Conservation (phyloP, 2,797 vertebrate genomes). For the Peromyscus eremicus region DNA sequence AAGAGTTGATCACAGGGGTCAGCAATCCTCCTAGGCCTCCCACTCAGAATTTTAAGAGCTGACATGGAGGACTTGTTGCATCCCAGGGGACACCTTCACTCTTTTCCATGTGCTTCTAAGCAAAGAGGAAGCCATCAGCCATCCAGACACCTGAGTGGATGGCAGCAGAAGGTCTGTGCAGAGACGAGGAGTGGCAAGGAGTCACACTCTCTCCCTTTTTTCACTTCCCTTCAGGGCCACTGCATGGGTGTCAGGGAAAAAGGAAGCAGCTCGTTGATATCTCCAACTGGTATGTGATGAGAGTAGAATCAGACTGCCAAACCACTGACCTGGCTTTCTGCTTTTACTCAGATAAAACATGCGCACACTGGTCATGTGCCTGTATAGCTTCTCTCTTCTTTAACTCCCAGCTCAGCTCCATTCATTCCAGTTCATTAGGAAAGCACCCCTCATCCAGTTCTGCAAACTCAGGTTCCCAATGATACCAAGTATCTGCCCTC, state of each 20-base stretch:
- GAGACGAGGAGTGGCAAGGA: background rate
- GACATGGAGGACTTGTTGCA: background rate
- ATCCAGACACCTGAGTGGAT: no score
- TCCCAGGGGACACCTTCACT: background rate
- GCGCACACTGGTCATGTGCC: background rate
- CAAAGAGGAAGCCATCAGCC: background rate
- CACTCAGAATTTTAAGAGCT: background rate
- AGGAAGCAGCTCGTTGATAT: background rate
- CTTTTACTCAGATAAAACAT: background rate
- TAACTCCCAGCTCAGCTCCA: background rate
- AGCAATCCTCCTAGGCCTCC: background rate
- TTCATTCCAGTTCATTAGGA: background rate
- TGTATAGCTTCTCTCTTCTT: background rate
- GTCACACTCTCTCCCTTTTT: background rate
- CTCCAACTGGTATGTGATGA: background rate
- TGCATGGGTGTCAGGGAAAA: background rate
- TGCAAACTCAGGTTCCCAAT: background rate
- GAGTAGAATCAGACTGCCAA: background rate
- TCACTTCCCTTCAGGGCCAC: background rate
- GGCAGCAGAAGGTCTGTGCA: background rate
- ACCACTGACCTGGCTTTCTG: background rate
- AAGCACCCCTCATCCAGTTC: background rate
- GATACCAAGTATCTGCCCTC: background rate
- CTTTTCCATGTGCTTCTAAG: background rate
- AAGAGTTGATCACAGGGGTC: background rate